Evolutionary conservation across 2,888 invertebrate genomes (phyloP), one percentile per base, ranked within the genome.

Genomic region (Caenorhabditis imperialis): DNA sequence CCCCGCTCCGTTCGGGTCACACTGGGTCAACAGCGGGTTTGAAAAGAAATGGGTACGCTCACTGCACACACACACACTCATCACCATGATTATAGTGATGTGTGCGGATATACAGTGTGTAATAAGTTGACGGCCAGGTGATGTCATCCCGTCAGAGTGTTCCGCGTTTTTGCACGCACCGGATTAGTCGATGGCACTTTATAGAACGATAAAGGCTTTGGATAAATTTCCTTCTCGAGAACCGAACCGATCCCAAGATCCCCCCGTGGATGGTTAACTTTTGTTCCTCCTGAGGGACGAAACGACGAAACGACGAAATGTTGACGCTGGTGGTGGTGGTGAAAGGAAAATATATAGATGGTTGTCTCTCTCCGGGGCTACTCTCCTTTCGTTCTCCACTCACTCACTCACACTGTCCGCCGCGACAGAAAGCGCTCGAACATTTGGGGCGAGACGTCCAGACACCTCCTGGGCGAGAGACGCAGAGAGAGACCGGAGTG

Each of bases 341-440:
- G 51, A 27, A 23, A 16, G 12, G 20, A 53, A 33, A 51, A 51
- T 35, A 48, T 55, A 45, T 44, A 27, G 47, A 47, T 54, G 45
- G 47, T 47, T 23, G 22, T 22, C 14, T 40, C 45, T 16, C 3
- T 61, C 27, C 51, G 44, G 38, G 51, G 37, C 22, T 12, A 44
- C 53, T 63, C 44, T 47, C 35, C 45, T 47, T 18, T 16, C 38
- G 38, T 58, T 37, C 20, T n/a, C 23, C 14, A 12, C 14, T 45
- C 18, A n/a, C 55, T 44, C 55, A 33, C 44, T 4, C 47, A 47
- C 47, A 48, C 58, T 48, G 38, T 58, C 38, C 48, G 45, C 25
- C 27, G 27, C 57, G 37, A 69, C 35, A 53, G 67, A 69, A 69
- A 53, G 37, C 67, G 69, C 69, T 70, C 44, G 69, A 70, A 70